Base-by-base conservation (phyloP, 2,797 vertebrate species). In the Hyperoplus immaculatus region DNA sequence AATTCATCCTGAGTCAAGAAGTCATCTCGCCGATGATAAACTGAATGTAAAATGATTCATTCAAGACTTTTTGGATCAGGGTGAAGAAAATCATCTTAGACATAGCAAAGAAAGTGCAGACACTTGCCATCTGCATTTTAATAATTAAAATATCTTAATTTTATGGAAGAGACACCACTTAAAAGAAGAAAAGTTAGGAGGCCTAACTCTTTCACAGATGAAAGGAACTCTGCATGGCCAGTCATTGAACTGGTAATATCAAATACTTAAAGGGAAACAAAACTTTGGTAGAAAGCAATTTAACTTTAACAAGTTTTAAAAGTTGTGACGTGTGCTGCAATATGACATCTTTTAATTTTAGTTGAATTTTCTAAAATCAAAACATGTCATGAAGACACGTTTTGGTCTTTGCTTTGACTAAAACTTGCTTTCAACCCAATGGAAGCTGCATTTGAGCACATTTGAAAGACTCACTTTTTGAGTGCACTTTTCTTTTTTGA, bases 401-500 rank as follows among this genome's bases (percentile, higher is more conserved):
- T 29, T 29, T 39, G 43, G 51, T 42, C 21, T 6, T 56, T 51
- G 0, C 46, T 1, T 36, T 0, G 38, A 62, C 0, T 7, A 39
- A 54, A 58, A 58, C n/a, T 0, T 49, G 29, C n/a, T 55, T 56
- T 18, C 41, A 75, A 42, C 43, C 39, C 13, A 36, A 21, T 21
- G 7, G 0, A 79, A 15, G 59, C 54, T 78, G 36, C 63, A 67
- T 61, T 56, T 57, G 43, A 49, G 64, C 53, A 75, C 63, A 39
- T 0, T 78, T 69, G 29, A 62, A 71, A 68, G 15, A 42, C 15
- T 68, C 38, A 0, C 8, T 59, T 60, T 55, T 42, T 75, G 55
- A 78, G 69, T 59, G 53, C 51, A 69, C 67, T 67, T 75, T 49
- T 72, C 36, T 42, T 36, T 72, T 71, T 46, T 21, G 29, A 62